These are phyloP conservation scores for Drosophila erecta DNA, from an alignment of 1,140 invertebrate species.

Conservation along the genomic window DNA sequence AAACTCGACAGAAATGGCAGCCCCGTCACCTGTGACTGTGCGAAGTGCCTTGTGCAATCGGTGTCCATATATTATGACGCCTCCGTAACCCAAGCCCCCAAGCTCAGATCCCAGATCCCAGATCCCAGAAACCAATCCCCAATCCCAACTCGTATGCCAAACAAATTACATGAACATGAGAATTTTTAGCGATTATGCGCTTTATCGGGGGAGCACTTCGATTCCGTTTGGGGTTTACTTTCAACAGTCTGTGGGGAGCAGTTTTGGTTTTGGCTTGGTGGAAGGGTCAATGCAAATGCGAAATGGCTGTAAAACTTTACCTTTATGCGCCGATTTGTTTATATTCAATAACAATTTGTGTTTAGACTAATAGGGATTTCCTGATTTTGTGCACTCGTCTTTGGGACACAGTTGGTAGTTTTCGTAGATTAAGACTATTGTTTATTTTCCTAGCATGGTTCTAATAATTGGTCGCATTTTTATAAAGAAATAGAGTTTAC, in stretches of 20 bases:
- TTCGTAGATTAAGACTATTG: not conserved
- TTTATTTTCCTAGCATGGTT: no score
- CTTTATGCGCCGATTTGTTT: not conserved
- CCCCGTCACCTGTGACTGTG: constrained; percentile 21
- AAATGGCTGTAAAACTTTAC: constrained; percentile 13
- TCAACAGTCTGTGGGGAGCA: constrained; percentile 23
- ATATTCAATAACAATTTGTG: constrained; percentile 12
- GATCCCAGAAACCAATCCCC: not conserved
- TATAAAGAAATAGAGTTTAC: no score
- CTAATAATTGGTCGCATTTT: no score
- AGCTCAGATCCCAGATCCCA: no score
- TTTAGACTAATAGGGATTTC: not conserved
- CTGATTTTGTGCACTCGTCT: not conserved
- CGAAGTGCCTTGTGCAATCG: constrained; percentile 44
- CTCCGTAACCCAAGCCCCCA: not conserved
- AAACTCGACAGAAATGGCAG: not conserved
- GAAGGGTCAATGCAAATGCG: constrained; percentile 22
- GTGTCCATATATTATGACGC: constrained; percentile 52
- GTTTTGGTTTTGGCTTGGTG: constrained; percentile 8
- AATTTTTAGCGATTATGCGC: constrained; percentile 52
- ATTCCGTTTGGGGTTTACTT: constrained; percentile 15
- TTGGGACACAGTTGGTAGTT: no score
- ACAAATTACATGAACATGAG: constrained; percentile 53
- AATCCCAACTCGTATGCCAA: constrained; percentile 41
- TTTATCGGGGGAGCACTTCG: constrained; percentile 38